A percentile compares a stretch with the other conserved stretches of the same genome.
These are phyloP conservation scores for Anthopleura sola DNA, from an alignment of 64 coral and sea anemone genomes.

Conservation along the genomic window DNA sequence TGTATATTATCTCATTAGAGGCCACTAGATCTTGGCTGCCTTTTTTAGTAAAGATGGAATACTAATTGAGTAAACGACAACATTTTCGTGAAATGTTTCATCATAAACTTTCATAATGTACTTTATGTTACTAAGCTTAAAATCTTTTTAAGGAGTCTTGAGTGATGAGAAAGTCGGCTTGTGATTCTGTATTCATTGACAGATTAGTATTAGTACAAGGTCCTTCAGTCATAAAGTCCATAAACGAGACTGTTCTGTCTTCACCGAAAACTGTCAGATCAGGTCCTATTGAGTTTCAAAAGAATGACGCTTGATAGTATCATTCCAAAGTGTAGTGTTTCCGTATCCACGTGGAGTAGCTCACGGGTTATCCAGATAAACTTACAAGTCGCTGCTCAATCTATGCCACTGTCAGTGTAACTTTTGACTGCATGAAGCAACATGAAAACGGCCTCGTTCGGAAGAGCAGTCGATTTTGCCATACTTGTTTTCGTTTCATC, in stretches of 20 bases:
- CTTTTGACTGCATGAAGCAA: background rate
- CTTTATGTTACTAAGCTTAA: background rate
- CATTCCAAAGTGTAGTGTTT: background rate
- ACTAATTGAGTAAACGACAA: background rate
- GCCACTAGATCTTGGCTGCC: too few species aligned
- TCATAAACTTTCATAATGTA: background rate
- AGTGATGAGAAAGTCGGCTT: background rate
- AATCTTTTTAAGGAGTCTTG: background rate
- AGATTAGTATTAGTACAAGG: background rate
- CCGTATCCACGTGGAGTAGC: background rate
- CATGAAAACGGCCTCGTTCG: background rate
- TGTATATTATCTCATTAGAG: too few species aligned
- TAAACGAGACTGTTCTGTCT: background rate
- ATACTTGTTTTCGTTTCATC: background rate
- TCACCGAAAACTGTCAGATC: background rate
- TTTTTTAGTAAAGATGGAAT: too few species aligned
- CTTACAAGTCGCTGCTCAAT: background rate
- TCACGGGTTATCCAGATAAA: background rate
- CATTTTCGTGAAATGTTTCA: background rate
- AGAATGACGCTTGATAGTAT: background rate
- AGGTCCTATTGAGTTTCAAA: background rate
- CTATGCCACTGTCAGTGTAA: background rate
- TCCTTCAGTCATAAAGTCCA: background rate
- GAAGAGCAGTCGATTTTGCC: slow-evolving; percentile 14
- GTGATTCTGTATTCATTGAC: background rate